phyloP scores from a whole-genome alignment of 2,113 vertebrate genomes.

The Colossoma macropomum region DNA sequence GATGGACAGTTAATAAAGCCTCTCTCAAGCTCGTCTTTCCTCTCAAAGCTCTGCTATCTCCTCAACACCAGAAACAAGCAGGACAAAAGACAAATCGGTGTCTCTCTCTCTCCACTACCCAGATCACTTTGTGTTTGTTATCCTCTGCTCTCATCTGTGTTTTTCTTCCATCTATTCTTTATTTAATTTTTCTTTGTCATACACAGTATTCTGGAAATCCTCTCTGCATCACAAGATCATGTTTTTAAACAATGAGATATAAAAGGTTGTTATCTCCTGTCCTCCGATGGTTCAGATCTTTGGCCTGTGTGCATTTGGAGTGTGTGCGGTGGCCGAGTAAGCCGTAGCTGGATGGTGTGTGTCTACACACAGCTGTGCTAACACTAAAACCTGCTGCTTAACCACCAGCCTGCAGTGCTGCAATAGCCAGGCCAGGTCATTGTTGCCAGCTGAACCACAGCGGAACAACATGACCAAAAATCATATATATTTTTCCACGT shows the following conservation, averaged over 20 bases:
- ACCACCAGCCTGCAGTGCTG: background rate
- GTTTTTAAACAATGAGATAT: background rate
- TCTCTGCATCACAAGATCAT: background rate
- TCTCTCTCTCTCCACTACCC: constrained; percentile 48
- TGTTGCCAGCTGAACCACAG: background rate
- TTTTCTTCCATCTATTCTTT: background rate
- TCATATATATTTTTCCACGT: background rate
- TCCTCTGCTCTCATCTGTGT: background rate
- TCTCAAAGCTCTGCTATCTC: constrained; percentile 60
- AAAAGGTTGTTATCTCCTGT: background rate
- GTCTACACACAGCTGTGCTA: constrained; percentile 54
- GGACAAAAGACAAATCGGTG: constrained; percentile 74
- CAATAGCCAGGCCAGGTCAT: background rate
- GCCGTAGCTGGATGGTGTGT: background rate
- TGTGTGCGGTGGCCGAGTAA: constrained; percentile 16
- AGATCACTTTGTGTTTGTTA: background rate
- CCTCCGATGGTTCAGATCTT: background rate
- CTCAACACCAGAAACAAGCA: constrained; percentile 60
- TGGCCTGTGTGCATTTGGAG: background rate
- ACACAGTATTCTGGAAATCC: background rate
- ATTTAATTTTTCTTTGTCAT: background rate
- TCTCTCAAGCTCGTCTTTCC: background rate
- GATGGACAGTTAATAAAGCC: constrained; percentile 13
- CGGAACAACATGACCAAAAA: background rate
- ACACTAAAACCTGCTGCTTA: constrained; percentile 21